Evolutionary conservation across 2,797 vertebrate species (phyloP).

Genomic region (Sciurus vulgaris): DNA sequence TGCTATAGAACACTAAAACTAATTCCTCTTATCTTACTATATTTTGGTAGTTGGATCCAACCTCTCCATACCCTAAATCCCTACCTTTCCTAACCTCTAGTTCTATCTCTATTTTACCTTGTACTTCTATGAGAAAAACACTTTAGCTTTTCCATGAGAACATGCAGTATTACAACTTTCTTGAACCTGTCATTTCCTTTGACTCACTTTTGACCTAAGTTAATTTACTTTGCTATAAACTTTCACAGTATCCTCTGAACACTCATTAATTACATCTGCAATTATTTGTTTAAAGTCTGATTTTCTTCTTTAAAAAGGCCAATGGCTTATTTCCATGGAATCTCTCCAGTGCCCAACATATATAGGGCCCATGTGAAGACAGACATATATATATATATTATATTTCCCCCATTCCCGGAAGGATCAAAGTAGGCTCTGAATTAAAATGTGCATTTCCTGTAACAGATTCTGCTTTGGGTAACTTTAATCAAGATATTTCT

Average conservation of each 20-base stretch:
- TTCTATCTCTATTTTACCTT: neutral
- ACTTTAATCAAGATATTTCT: conserved; percentile 49
- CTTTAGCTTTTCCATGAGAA: neutral
- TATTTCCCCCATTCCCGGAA: neutral
- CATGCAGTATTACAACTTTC: neutral
- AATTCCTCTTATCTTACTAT: neutral
- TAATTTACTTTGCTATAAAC: conserved; percentile 51
- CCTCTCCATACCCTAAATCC: neutral
- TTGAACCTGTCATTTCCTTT: neutral
- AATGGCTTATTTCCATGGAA: conserved; percentile 13
- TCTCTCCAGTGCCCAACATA: neutral
- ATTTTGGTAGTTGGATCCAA: neutral
- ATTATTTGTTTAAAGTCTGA: conserved; percentile 27
- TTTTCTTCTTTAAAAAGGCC: conserved; percentile 13
- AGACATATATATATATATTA: neutral
- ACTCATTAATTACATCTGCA: neutral
- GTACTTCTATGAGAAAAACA: neutral
- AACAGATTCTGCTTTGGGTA: conserved; percentile 39
- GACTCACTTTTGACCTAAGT: conserved; percentile 26
- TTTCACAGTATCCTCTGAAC: neutral
- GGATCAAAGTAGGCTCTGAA: conserved; percentile 25
- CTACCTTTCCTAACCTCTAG: neutral
- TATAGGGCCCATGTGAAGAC: neutral
- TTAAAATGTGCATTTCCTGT: conserved; percentile 32
- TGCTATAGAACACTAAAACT: neutral